Conservation (phyloP, 2,888 invertebrate genomes). For the Fragum fragum region DNA sequence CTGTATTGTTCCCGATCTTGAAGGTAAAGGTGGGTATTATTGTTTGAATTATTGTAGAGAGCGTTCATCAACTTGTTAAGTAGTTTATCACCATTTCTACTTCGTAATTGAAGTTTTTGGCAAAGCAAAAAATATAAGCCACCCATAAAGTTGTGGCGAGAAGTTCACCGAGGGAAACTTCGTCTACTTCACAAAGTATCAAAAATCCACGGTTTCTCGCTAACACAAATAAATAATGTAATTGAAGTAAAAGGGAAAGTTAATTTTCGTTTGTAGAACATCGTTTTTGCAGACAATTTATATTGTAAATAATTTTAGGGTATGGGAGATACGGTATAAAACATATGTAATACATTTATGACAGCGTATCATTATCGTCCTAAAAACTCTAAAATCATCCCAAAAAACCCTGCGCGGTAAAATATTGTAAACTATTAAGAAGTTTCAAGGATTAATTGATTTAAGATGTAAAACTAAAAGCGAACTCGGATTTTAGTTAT, state of each 20-base stretch:
- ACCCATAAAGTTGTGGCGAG: not conserved
- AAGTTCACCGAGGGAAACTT: not conserved
- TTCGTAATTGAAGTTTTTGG: not conserved
- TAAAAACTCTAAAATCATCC: constrained; percentile 6
- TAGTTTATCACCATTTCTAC: not conserved
- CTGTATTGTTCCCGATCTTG: no score
- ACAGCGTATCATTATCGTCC: constrained; percentile 19
- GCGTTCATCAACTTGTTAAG: not conserved
- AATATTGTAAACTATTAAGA: constrained; percentile 22
- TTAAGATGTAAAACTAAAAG: constrained; percentile 32
- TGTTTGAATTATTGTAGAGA: no score
- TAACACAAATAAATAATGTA: not conserved
- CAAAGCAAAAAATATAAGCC: not conserved
- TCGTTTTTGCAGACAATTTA: constrained; percentile 12
- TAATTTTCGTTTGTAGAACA: not conserved
- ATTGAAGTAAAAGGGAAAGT: constrained; percentile 4
- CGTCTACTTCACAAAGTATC: not conserved
- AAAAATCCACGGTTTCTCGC: not conserved
- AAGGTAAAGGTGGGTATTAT: no score
- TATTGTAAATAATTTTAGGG: constrained; percentile 14
- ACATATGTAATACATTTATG: constrained; percentile 12
- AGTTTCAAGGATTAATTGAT: constrained; percentile 21
- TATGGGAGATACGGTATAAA: constrained; percentile 16
- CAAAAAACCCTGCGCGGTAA: not conserved
- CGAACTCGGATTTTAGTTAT: constrained; percentile 28